phyloP scores from a whole-genome alignment of 2,888 invertebrate species.

The Philaethria dido region DNA sequence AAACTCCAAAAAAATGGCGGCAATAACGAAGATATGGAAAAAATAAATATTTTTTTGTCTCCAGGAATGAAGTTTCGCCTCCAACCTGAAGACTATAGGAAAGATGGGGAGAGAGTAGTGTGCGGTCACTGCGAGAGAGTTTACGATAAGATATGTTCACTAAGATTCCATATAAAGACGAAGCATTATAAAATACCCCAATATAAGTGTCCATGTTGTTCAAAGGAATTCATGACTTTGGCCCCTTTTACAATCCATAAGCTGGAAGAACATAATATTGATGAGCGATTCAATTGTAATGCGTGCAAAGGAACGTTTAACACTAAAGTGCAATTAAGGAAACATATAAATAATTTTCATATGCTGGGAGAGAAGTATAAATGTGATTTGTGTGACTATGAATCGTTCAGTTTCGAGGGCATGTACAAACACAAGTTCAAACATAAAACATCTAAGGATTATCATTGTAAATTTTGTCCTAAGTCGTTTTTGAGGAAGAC shows the following conservation, averaged over 20 bases:
- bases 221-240: slow-evolving; percentile 58
- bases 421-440: slow-evolving; percentile 70
- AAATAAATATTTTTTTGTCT: slow-evolving; percentile 57
- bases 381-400: slow-evolving; percentile 68
- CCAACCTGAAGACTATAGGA: slow-evolving; percentile 56
- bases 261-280: slow-evolving; percentile 60
- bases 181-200: slow-evolving; percentile 64
- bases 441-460: slow-evolving; percentile 70
- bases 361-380: slow-evolving; percentile 68
- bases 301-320: slow-evolving; percentile 68
- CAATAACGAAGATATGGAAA: slow-evolving; percentile 15
- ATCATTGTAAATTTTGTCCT: slow-evolving; percentile 70
- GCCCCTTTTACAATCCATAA: slow-evolving; percentile 63
- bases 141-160: slow-evolving; percentile 57
- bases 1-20: slow-evolving; percentile 1
- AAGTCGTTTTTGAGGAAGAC: slow-evolving; percentile 72
- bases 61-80: slow-evolving; percentile 57
- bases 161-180: slow-evolving; percentile 60
- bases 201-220: slow-evolving; percentile 56
- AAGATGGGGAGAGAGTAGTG: slow-evolving; percentile 52
- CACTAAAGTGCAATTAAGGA: slow-evolving; percentile 58
- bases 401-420: slow-evolving; percentile 59
- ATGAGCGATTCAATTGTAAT: slow-evolving; percentile 66
- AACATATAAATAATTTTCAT: slow-evolving; percentile 67
- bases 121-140: slow-evolving; percentile 60